phyloP scores from a whole-genome alignment of 2,888 invertebrate genomes.

The Cryptophagus acutangulus region DNA sequence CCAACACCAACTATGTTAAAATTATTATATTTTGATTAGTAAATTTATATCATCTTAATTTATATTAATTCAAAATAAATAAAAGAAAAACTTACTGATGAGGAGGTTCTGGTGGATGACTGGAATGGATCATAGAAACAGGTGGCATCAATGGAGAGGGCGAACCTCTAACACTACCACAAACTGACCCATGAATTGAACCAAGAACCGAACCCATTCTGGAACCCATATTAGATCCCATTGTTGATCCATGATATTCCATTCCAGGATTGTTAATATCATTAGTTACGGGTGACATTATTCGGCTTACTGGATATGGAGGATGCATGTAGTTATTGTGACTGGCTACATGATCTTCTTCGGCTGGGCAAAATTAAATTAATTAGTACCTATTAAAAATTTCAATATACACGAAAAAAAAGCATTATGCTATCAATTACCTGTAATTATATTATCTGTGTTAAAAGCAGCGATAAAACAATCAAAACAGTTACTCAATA shows the following conservation, averaged over 20 bases:
- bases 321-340: conserved; percentile 38
- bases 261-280: conserved; percentile 54
- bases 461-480: conserved; percentile 19
- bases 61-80: too few species aligned
- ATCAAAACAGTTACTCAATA: conserved; percentile 13
- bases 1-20: conserved; percentile 46
- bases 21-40: conserved; percentile 12
- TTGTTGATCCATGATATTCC: conserved; percentile 43
- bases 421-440: too few species aligned
- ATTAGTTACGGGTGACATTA: conserved; percentile 48
- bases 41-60: background rate
- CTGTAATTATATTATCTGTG: conserved; percentile 20
- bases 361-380: conserved; percentile 54
- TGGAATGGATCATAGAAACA: conserved; percentile 43
- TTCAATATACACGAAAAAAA: background rate
- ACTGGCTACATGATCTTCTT: conserved; percentile 63
- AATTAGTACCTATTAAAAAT: conserved; percentile 3
- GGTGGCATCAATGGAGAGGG: conserved; percentile 46
- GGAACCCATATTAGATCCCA: conserved; percentile 44
- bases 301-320: conserved; percentile 36
- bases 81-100: too few species aligned
- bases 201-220: conserved; percentile 44
- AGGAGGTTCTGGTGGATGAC: conserved; percentile 39
- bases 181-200: conserved; percentile 43
- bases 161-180: conserved; percentile 44